Conservation (phyloP, 2,888 invertebrate species). For the Trissonchulus latispiculum region DNA sequence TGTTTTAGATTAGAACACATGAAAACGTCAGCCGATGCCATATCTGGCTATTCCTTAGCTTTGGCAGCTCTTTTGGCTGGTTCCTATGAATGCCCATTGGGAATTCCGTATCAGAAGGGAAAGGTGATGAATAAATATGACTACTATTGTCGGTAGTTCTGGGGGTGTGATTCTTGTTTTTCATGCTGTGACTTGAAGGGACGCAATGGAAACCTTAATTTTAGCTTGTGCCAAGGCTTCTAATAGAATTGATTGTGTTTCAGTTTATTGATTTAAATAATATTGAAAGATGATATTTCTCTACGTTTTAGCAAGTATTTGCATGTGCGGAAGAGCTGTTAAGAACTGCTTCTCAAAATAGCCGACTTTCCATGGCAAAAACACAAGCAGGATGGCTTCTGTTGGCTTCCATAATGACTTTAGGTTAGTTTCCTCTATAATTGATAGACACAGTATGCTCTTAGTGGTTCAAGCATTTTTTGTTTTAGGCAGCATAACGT, state of each 20-base stretch:
- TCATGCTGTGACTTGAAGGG: no score
- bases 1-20: slow-evolving; percentile 73
- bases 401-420: slow-evolving; percentile 88
- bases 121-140: slow-evolving; percentile 63
- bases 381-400: slow-evolving; percentile 96
- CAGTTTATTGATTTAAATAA: no score
- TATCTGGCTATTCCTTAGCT: slow-evolving; percentile 74
- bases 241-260: no score
- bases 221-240: no score
- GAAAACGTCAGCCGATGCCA: slow-evolving; percentile 64
- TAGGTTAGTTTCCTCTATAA: slow-evolving; percentile 65
- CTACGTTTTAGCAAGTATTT: slow-evolving; percentile 74
- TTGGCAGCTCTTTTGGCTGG: slow-evolving; percentile 77
- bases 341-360: slow-evolving; percentile 90
- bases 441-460: no score
- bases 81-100: slow-evolving; percentile 74
- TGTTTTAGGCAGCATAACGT: no score
- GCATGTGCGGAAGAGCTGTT: slow-evolving; percentile 91
- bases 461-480: no score
- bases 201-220: no score
- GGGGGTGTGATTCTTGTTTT: no score
- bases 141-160: no score
- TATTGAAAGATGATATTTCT: no score
- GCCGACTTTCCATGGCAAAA: slow-evolving; percentile 79
- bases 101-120: slow-evolving; percentile 90